Conservation (phyloP, 2,797 vertebrate species). For the Lophius americanus region DNA sequence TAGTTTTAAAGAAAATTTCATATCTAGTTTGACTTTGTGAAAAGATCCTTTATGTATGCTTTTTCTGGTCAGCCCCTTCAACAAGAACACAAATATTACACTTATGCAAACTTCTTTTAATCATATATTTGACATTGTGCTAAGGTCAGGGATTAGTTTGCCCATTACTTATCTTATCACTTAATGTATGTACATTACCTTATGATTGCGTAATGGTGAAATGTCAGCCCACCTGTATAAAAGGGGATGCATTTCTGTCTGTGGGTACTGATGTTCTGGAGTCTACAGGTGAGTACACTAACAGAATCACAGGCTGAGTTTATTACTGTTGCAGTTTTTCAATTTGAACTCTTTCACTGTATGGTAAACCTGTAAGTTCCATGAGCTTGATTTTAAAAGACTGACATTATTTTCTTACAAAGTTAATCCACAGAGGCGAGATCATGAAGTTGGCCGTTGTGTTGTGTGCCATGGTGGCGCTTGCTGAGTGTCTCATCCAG, state of each 20-base stretch:
- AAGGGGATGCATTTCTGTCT: constrained; percentile 16
- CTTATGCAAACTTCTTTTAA: not conserved
- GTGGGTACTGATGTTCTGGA: constrained; percentile 4
- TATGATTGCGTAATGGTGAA: constrained; percentile 15
- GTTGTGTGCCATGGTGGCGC: constrained; percentile 63
- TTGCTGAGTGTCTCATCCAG: constrained; percentile 63
- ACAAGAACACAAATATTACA: too few species aligned
- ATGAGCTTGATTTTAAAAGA: not conserved
- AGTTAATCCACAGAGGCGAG: constrained; percentile 4
- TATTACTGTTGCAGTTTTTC: not conserved
- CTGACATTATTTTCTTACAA: not conserved
- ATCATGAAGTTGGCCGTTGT: constrained; percentile 65
- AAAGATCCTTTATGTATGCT: too few species aligned
- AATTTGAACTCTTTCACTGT: not conserved
- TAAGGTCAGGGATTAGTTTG: constrained; percentile 33
- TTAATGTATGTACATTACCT: constrained; percentile 14
- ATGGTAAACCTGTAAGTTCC: not conserved
- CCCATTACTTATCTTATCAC: constrained; percentile 32
- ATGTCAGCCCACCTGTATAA: constrained; percentile 38
- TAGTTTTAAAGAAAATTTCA: too few species aligned
- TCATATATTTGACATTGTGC: constrained; percentile 34
- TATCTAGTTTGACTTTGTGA: too few species aligned
- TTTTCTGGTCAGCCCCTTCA: too few species aligned
- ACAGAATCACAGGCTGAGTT: not conserved
- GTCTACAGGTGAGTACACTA: constrained; percentile 20